A percentile compares a stretch with the other conserved stretches of the same genome.
phyloP scores from a whole-genome alignment of 2,888 invertebrate species.

The Diaperis boleti region DNA sequence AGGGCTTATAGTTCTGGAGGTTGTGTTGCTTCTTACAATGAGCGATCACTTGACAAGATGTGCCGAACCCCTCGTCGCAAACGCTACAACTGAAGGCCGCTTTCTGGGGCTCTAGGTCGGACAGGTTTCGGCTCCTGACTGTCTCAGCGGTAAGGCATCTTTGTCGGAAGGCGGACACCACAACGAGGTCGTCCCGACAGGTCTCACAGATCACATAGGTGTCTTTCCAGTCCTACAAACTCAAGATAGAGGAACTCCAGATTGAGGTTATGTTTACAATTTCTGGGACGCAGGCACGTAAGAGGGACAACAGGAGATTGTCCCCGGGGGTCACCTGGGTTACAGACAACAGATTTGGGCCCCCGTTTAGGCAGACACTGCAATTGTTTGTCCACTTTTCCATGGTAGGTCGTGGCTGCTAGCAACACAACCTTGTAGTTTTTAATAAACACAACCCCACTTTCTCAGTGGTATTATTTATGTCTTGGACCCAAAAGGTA shows the following conservation, averaged over 20 bases:
- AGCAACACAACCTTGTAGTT: neutral
- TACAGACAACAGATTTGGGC: too few relatives aligned
- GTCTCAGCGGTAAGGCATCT: neutral
- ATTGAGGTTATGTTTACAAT: neutral
- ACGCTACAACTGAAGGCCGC: neutral
- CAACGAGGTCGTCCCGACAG: neutral
- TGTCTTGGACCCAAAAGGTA: too few relatives aligned
- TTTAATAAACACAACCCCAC: neutral
- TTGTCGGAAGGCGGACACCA: conserved; percentile 1
- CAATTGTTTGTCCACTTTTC: neutral
- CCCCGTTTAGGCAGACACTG: neutral
- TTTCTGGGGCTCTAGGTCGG: neutral
- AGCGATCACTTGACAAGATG: neutral
- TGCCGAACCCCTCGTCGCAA: neutral
- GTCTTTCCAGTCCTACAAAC: conserved; percentile 4
- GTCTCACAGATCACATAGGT: neutral
- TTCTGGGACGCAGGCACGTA: conserved; percentile 17
- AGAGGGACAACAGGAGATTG: too few relatives aligned
- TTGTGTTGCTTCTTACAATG: conserved; percentile 6
- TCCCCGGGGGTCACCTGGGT: too few relatives aligned
- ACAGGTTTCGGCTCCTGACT: neutral
- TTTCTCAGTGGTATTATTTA: too few relatives aligned
- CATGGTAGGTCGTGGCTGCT: too few relatives aligned
- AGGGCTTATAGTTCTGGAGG: conserved; percentile 52
- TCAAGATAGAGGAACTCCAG: neutral